These are phyloP conservation scores for Drosophila santomea DNA, from an alignment of 1,140 invertebrate species.

Conservation along the genomic window DNA sequence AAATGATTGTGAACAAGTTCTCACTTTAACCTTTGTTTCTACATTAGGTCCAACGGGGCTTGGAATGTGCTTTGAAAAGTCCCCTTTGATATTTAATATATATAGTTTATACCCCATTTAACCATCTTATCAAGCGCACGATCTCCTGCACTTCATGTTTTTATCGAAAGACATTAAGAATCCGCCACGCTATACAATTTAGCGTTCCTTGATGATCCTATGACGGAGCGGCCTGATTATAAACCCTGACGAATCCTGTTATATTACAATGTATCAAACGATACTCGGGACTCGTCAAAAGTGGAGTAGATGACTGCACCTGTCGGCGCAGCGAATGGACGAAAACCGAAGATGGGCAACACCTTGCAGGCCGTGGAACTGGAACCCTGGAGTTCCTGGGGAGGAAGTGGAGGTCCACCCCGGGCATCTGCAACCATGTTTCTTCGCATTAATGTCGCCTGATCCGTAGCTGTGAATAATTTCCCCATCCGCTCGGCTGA, in stretches of 20 bases:
- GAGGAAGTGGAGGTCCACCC: conserved; percentile 14
- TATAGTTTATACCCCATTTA: no score
- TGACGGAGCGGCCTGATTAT: background rate
- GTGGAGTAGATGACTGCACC: conserved; percentile 53
- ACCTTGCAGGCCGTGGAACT: conserved; percentile 50
- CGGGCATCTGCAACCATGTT: conserved; percentile 12
- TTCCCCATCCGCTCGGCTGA: conserved; percentile 69
- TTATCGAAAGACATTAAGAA: conserved; percentile 8
- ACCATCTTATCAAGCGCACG: conserved; percentile 4
- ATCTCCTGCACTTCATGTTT: background rate
- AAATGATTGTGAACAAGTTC: background rate
- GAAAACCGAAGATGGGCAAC: conserved; percentile 35
- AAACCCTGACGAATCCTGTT: conserved; percentile 54
- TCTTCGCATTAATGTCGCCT: conserved; percentile 53
- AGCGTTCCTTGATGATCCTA: conserved; percentile 5
- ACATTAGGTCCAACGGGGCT: no score
- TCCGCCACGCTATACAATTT: conserved; percentile 21
- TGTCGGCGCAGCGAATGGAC: conserved; percentile 65
- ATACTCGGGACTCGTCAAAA: conserved; percentile 38
- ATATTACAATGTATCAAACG: conserved; percentile 70
- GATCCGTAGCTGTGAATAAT: conserved; percentile 82
- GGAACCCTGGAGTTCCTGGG: conserved; percentile 40
- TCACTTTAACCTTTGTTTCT: background rate
- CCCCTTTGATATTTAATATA: background rate
- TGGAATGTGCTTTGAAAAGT: background rate